Percentiles rank a stretch among this genome's conserved stretches.
These are phyloP conservation scores for Melospiza melodia DNA, from an alignment of 2,113 vertebrate genomes.

Conservation along the genomic window DNA sequence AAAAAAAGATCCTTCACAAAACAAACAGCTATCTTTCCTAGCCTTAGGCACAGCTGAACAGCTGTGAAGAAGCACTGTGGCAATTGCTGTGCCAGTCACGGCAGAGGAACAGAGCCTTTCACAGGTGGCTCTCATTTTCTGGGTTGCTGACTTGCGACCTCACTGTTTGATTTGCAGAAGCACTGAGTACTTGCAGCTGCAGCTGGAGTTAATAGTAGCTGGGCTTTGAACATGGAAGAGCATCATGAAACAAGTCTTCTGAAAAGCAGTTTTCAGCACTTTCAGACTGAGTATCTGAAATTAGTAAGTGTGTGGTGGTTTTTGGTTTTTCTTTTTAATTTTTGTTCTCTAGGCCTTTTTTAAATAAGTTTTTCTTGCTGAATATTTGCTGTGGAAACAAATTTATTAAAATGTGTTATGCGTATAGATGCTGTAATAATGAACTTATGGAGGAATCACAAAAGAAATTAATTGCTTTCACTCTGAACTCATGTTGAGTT, in stretches of 20 bases:
- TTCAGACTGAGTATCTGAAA: neutral
- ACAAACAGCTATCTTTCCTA: neutral
- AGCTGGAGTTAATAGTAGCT: conserved; percentile 48
- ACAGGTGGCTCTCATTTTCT: conserved; percentile 67
- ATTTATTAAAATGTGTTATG: neutral
- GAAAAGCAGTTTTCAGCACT: conserved; percentile 53
- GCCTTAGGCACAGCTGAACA: conserved; percentile 14
- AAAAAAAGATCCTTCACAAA: neutral
- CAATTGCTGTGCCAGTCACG: neutral
- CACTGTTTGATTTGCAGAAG: conserved; percentile 53
- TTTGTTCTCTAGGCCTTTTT: neutral
- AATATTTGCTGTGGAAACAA: neutral
- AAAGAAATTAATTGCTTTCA: neutral
- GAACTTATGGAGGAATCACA: neutral
- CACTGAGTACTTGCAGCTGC: conserved; percentile 61
- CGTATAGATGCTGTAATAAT: neutral
- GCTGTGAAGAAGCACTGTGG: conserved; percentile 31
- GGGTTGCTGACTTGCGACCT: conserved; percentile 65
- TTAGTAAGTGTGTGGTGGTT: neutral
- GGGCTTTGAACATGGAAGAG: neutral
- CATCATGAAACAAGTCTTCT: neutral
- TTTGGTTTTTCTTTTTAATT: neutral
- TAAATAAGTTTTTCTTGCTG: neutral
- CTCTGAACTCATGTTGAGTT: neutral
- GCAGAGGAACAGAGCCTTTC: conserved; percentile 2